Evolutionary conservation across 2,888 invertebrate genomes (phyloP), one percentile per base, ranked within the genome.

Genomic region (Drosophila austrosaltans): DNA sequence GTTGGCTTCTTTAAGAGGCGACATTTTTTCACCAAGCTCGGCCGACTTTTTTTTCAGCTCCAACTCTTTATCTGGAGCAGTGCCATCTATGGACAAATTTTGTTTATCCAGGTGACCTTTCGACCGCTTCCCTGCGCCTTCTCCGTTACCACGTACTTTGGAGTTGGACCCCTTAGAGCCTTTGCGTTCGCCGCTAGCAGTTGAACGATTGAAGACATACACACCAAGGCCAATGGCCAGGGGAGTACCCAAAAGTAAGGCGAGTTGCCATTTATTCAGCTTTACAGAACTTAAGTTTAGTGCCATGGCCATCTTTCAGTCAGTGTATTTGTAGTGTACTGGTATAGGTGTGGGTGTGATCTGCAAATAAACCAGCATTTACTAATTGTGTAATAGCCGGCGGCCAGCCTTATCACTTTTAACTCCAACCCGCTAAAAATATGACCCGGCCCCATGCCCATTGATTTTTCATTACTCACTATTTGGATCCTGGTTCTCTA

Each of bases 181-280:
- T 36, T 54, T 60, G 10, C 42, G 22, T 12, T 40, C 48, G 39
- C 61, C n/a, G 8, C 63, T n/a, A 53, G 64, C 30, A 22, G n/a
- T 61, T 44, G 63, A 60, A 6, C 57, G 42, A 2, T 79, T 85
- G 40, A 88, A 84, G 6, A 90, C 73, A 93, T 96, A 96, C 90
- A 96, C 95, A 89, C 97, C 97, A 90, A 97, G 93, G 68, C 97
- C 97, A 66, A 96, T 93, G 70, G 96, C 96, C 81, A 97, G 94
- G 87, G 97, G 97, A 77, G 97, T 96, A 82, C 97, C 97, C 76
- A 97, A 94, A 71, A 96, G 94, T 75, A 97, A 93, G 72, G 97
- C 97, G 88, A 97, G 93, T 93, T 97, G 97, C 97, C 97, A 97
- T 94, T 96, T 97, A 81, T 95, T 84, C 4, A 91, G 69, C 63